These are phyloP conservation scores for Tenthredo amoena DNA, from an alignment of 2,888 invertebrate genomes.

Conservation along the genomic window DNA sequence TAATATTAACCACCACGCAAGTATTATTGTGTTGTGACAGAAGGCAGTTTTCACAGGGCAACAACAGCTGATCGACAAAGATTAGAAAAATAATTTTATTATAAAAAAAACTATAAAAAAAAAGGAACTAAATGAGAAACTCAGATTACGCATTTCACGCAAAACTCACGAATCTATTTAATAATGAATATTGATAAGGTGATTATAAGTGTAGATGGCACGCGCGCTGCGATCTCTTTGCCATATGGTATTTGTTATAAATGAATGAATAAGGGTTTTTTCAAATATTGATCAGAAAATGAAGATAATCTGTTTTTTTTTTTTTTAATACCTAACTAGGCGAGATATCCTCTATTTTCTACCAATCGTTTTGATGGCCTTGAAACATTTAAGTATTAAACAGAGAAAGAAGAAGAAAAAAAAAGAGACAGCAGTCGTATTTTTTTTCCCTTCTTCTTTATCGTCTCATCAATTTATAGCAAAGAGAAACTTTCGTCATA, in stretches of 20 bases:
- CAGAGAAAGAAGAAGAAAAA: background rate
- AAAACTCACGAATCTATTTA: conserved; percentile 52
- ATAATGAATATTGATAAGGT: conserved; percentile 59
- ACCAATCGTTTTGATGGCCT: conserved; percentile 21
- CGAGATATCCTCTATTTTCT: conserved; percentile 6
- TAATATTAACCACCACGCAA: conserved; percentile 71
- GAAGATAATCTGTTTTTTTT: background rate
- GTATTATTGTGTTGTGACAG: conserved; percentile 80
- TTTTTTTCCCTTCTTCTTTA: background rate
- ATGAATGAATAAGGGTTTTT: background rate
- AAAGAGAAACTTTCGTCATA: background rate
- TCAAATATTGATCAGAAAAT: conserved; percentile 6
- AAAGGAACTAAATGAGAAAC: conserved; percentile 57
- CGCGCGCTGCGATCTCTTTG: conserved; percentile 24
- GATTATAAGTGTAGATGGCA: conserved; percentile 39
- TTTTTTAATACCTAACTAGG: background rate
- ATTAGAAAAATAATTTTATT: conserved; percentile 81
- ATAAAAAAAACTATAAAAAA: conserved; percentile 80
- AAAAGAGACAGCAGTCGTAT: background rate
- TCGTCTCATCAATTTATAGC: background rate
- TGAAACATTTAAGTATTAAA: conserved; percentile 28
- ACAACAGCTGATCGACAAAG: conserved; percentile 84
- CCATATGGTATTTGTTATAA: conserved; percentile 18
- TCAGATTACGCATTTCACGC: conserved; percentile 53
- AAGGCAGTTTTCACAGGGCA: conserved; percentile 86